phyloP scores from a whole-genome alignment of 64 coral and sea anemone species.

The Platygyra sinensis region DNA sequence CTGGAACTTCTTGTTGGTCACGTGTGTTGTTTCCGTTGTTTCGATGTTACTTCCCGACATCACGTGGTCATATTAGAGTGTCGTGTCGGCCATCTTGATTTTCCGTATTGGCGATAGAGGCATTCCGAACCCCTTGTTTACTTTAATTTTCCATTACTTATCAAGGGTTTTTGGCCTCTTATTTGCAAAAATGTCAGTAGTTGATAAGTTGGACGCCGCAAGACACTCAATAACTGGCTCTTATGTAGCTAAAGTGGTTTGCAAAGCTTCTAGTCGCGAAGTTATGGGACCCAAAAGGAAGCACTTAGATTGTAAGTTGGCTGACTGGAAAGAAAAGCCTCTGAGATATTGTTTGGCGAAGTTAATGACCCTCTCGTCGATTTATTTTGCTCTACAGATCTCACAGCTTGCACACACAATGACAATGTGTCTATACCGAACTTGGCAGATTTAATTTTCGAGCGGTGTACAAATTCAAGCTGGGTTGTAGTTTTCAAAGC shows the following conservation, averaged over 20 bases:
- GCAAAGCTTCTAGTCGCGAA: slow-evolving; percentile 98
- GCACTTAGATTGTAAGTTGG: slow-evolving; percentile 97
- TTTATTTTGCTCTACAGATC: slow-evolving; percentile 65
- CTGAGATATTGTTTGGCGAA: background rate
- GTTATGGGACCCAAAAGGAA: slow-evolving; percentile 98
- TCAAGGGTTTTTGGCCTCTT: slow-evolving; percentile 22
- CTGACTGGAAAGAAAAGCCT: background rate
- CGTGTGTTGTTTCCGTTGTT: slow-evolving; percentile 2
- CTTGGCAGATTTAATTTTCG: slow-evolving; percentile 95
- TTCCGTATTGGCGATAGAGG: slow-evolving; percentile 36
- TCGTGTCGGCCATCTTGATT: slow-evolving; percentile 68
- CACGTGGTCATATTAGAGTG: slow-evolving; percentile 65
- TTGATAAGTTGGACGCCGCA: slow-evolving; percentile 96
- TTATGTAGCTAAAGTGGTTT: slow-evolving; percentile 81
- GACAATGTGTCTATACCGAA: slow-evolving; percentile 98
- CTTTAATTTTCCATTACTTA: slow-evolving; percentile 42
- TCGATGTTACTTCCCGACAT: background rate
- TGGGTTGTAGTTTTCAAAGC: slow-evolving; percentile 99
- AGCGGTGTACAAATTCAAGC: slow-evolving; percentile 92
- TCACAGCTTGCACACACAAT: slow-evolving; percentile 82
- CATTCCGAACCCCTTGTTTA: slow-evolving; percentile 46
- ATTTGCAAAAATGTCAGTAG: slow-evolving; percentile 84
- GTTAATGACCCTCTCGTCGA: background rate
- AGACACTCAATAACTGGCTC: slow-evolving; percentile 96
- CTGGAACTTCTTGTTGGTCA: background rate